These are phyloP conservation scores for Hippoglossus stenolepis DNA, from an alignment of 2,113 vertebrate genomes.

Conservation along the genomic window DNA sequence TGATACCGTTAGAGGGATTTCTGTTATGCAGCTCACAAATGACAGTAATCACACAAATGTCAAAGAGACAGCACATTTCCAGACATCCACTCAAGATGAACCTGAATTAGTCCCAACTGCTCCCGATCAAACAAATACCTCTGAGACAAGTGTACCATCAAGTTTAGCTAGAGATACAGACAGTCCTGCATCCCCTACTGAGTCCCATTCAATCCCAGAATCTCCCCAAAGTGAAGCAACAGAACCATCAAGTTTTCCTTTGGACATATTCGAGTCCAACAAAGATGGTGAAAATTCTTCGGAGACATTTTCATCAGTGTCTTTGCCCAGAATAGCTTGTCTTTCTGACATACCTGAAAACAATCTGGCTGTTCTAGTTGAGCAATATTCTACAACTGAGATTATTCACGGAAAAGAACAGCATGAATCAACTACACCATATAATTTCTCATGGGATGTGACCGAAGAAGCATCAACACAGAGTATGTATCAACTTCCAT, in stretches of 20 bases:
- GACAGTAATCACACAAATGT: too few relatives aligned
- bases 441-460: conserved; percentile 4
- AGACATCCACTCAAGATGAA: conserved; percentile 35
- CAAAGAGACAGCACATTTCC: neutral
- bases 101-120: conserved; percentile 18
- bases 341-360: conserved; percentile 18
- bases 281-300: conserved; percentile 8
- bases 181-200: neutral
- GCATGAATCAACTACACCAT: neutral
- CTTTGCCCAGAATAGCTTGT: neutral
- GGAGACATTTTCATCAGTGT: conserved; percentile 23
- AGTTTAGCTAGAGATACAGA: neutral
- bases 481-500: conserved; percentile 19
- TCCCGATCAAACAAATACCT: conserved; percentile 41
- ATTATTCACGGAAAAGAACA: conserved; percentile 15
- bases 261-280: conserved; percentile 9
- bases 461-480: conserved; percentile 25
- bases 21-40: neutral
- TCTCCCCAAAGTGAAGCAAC: conserved; percentile 28
- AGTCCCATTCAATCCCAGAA: conserved; percentile 19
- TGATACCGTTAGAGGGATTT: neutral
- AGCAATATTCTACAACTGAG: conserved; percentile 29
- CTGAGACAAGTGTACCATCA: conserved; percentile 32
- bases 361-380: neutral
- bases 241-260: conserved; percentile 11